These are phyloP conservation scores for Caenorhabditis latens DNA, from an alignment of 1,140 invertebrate genomes.

Conservation along the genomic window DNA sequence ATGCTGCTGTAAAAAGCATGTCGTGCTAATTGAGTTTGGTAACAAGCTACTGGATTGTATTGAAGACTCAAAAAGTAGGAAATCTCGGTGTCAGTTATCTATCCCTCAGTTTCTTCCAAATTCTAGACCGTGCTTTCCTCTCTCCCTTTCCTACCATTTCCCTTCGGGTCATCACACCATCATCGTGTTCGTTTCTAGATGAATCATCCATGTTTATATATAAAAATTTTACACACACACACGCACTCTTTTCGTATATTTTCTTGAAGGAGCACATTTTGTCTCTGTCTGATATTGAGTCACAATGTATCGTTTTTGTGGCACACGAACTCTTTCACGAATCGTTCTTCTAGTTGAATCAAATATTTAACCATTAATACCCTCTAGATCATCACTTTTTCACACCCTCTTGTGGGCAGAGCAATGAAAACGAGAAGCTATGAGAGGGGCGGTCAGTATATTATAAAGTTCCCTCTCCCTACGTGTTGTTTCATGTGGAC, in stretches of 20 bases:
- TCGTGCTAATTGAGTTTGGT: no score
- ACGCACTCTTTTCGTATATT: slow-evolving; percentile 14
- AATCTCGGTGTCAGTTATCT: no score
- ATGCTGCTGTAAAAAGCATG: no score
- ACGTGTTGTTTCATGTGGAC: neutral
- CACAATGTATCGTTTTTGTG: slow-evolving; percentile 7
- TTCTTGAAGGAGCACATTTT: neutral
- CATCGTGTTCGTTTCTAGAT: neutral
- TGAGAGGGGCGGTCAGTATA: slow-evolving; percentile 4
- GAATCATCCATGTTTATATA: slow-evolving; percentile 33
- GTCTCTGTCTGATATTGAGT: neutral
- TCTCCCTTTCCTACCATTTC: no score
- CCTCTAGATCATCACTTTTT: neutral
- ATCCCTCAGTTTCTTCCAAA: neutral
- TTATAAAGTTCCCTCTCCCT: slow-evolving; percentile 16
- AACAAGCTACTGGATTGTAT: no score
- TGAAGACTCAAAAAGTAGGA: no score
- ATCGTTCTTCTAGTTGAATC: neutral
- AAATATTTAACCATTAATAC: slow-evolving; percentile 1
- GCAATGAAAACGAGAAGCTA: neutral
- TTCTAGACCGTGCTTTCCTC: slow-evolving; percentile 6
- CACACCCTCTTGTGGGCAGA: neutral
- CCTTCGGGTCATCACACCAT: slow-evolving; percentile 13
- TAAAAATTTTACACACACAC: neutral
- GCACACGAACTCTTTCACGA: no score